Evolutionary conservation across 2,113 vertebrate genomes (phyloP).

Genomic region (Hipposideros armiger): DNA sequence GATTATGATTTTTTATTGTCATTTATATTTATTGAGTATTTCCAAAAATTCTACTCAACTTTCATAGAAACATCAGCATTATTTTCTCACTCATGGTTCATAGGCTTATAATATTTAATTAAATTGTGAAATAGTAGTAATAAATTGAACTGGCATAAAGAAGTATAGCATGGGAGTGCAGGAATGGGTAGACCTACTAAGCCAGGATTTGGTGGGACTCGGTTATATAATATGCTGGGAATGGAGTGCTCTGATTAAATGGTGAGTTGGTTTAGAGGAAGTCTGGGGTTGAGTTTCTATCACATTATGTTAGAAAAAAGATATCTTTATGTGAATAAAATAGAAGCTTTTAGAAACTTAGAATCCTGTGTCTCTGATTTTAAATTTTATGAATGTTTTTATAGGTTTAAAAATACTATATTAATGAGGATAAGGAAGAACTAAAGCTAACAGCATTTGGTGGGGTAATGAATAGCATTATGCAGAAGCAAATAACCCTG

Average conservation of each 20-base stretch:
- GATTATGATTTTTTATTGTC: background rate
- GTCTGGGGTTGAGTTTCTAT: background rate
- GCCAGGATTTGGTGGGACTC: background rate
- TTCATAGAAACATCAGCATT: background rate
- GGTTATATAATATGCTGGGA: background rate
- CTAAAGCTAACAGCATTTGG: background rate
- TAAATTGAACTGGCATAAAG: background rate
- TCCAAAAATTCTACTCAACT: background rate
- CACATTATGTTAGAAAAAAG: background rate
- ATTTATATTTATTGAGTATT: background rate
- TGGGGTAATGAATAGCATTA: background rate
- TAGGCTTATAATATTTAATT: background rate
- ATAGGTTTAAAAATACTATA: constrained; percentile 1
- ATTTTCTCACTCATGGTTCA: background rate
- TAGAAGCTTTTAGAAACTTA: background rate
- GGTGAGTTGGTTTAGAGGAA: background rate
- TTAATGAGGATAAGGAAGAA: background rate
- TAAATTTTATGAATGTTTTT: background rate
- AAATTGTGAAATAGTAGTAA: background rate
- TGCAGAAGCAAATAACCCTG: background rate
- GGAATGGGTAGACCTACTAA: background rate
- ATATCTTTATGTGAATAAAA: background rate
- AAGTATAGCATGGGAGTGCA: too few species aligned
- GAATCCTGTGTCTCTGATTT: background rate
- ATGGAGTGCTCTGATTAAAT: background rate